Base-by-base conservation (phyloP, 2,888 invertebrate species). In the Epistrophe eligans region DNA sequence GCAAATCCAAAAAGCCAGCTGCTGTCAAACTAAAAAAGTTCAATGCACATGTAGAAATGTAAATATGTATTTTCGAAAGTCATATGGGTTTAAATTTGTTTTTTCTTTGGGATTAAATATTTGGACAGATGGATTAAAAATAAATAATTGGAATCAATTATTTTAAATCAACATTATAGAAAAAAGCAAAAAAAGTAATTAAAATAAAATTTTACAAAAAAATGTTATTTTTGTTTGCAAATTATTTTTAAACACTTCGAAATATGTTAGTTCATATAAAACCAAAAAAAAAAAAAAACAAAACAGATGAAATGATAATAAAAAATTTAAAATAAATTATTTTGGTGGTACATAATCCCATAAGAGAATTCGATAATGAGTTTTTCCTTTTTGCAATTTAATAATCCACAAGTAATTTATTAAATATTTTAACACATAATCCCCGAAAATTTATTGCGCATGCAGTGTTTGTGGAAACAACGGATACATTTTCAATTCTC, bases 1-100 rank as follows among this genome's bases (percentile, higher is more conserved):
- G 10, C 13, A 64, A 64, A 32, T 28, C 64, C 15, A 11, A 24
- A 58, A 19, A 55, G 55, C 55, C 77, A 71, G 48, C 67, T n/a
- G 76, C 66, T 81, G 76, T 76, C 81, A 70, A 71, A 62, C 7
- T 57, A 35, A 55, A 55, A 62, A 76, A 70, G n/a, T 80, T 80
- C 74, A 81, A 55, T 74, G 67, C 15, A 74, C 80, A 67, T 19
- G 43, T 19, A 55, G 62, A 35, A 28, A 55, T 38, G 55, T 52
- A 43, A 38, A 71, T n/a, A 19, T 24, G 24, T 24, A 24, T 40
- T 55, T 79, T 77, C 67, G 77, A 77, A 67, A 77, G 77, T 50
- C 57, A 66, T 38, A 2, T 28, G 10, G 62, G 11, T 38, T 43
- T 60, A 38, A 40, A 40, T 40, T 13, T 28, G 13, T 64, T 17